Conservation (phyloP, 2,113 vertebrate species). For the Syrmaticus mikado region DNA sequence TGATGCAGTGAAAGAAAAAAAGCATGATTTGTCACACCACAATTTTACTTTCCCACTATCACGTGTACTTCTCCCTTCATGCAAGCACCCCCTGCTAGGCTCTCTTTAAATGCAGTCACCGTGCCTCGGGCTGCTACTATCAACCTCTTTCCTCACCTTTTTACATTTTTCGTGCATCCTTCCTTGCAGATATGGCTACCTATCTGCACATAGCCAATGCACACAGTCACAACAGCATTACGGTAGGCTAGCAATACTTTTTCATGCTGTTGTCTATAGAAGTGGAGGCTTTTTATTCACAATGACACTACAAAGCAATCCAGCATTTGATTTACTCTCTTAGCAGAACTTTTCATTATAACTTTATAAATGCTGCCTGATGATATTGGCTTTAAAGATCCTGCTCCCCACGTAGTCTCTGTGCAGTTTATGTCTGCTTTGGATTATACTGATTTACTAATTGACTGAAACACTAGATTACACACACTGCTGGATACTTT, state of each 20-base stretch:
- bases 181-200: background rate
- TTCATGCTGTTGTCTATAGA: background rate
- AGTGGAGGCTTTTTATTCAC: slow-evolving; percentile 8
- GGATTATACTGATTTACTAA: slow-evolving; percentile 65
- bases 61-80: background rate
- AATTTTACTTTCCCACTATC: background rate
- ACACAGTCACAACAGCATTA: slow-evolving; percentile 15
- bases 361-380: slow-evolving; percentile 7
- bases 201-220: background rate
- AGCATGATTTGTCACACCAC: background rate
- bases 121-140: background rate
- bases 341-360: slow-evolving; percentile 8
- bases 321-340: slow-evolving; percentile 33
- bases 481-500: slow-evolving; percentile 53
- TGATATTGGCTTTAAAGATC: slow-evolving; percentile 9
- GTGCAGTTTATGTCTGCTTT: slow-evolving; percentile 49
- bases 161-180: background rate
- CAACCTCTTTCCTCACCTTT: background rate
- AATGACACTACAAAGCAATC: background rate
- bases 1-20: background rate
- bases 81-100: background rate
- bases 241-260: background rate
- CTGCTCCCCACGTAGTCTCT: background rate
- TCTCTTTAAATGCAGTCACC: background rate
- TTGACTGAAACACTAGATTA: slow-evolving; percentile 67